Evolutionary conservation across 1,140 invertebrate species (phyloP).

Genomic region (Lepidostoma basale): DNA sequence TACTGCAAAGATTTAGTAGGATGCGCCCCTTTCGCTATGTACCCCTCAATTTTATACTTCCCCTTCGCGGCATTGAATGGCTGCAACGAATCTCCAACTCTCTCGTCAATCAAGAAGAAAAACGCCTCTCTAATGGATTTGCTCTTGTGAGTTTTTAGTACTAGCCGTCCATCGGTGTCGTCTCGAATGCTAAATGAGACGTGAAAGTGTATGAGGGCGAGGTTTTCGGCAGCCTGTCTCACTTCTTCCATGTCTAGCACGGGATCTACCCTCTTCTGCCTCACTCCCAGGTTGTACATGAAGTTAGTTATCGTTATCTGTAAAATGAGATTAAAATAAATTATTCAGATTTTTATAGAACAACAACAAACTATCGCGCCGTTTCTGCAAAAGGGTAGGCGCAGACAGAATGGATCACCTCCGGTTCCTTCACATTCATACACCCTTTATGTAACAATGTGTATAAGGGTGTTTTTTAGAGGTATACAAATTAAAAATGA

Average conservation of each 20-base stretch:
- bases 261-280: slow-evolving; percentile 59
- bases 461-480: too few relatives aligned
- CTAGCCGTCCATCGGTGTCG: slow-evolving; percentile 56
- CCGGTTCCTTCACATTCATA: not conserved
- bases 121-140: slow-evolving; percentile 55
- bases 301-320: slow-evolving; percentile 60
- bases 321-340: slow-evolving; percentile 47
- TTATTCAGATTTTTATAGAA: not conserved
- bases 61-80: slow-evolving; percentile 50
- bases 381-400: too few relatives aligned
- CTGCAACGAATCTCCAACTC: slow-evolving; percentile 51
- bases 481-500: too few relatives aligned
- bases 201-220: slow-evolving; percentile 62
- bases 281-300: slow-evolving; percentile 63
- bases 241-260: slow-evolving; percentile 62
- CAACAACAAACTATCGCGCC: too few relatives aligned
- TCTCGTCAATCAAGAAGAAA: slow-evolving; percentile 56
- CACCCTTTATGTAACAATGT: too few relatives aligned
- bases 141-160: slow-evolving; percentile 59
- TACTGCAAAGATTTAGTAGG: slow-evolving; percentile 61
- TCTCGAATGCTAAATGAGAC: slow-evolving; percentile 63
- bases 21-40: slow-evolving; percentile 56
- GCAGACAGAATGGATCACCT: not conserved
- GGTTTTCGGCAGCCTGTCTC: slow-evolving; percentile 55
- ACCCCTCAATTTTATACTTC: slow-evolving; percentile 55